A percentile compares a stretch with the other conserved stretches of the same genome.
These are phyloP conservation scores for Stomatorhinus walkeri DNA, from an alignment of 2,797 vertebrate genomes.

Conservation along the genomic window DNA sequence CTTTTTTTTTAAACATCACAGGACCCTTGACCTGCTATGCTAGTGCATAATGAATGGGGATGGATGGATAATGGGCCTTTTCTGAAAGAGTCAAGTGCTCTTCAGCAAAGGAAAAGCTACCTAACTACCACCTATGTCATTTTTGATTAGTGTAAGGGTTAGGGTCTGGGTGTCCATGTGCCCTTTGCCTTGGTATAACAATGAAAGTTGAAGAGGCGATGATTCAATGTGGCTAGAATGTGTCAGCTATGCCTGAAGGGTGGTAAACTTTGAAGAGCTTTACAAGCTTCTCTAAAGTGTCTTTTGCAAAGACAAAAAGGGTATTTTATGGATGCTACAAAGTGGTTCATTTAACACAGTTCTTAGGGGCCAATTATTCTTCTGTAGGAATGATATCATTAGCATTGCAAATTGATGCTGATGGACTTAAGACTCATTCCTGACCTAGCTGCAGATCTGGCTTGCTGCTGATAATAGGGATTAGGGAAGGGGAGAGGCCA, in stretches of 20 bases:
- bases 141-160: conserved; percentile 1
- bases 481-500: conserved; percentile 34
- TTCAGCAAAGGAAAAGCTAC: not conserved
- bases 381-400: conserved; percentile 44
- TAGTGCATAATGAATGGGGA: not conserved
- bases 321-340: conserved; percentile 47
- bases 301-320: conserved; percentile 54
- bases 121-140: not conserved
- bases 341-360: conserved; percentile 53
- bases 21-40: not conserved
- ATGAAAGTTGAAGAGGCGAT: not conserved
- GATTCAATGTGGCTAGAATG: conserved; percentile 31
- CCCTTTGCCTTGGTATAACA: not conserved
- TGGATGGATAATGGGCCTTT: not conserved
- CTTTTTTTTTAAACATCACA: not conserved
- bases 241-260: conserved; percentile 58
- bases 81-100: conserved; percentile 5
- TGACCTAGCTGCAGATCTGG: conserved; percentile 62
- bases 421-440: conserved; percentile 60
- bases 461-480: conserved; percentile 40
- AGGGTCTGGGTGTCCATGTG: not conserved
- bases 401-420: conserved; percentile 61
- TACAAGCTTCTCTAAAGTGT: conserved; percentile 49
- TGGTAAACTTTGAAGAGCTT: conserved; percentile 46
- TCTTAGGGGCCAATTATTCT: conserved; percentile 61